Evolutionary conservation across 2,797 vertebrate genomes (phyloP).

Genomic region (Emydoidea blandingii): DNA sequence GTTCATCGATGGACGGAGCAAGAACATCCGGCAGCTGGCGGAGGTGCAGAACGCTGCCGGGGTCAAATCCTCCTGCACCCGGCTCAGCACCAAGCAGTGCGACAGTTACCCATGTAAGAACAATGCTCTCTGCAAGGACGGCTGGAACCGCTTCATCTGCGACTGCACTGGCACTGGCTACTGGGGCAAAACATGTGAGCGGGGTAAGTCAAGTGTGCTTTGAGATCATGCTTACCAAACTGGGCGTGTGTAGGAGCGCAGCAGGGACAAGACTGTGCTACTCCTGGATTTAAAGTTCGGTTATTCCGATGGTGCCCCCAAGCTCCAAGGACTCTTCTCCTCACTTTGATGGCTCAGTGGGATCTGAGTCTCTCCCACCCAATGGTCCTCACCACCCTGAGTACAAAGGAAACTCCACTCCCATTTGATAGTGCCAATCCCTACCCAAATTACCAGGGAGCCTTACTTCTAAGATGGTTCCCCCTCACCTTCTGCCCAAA

Average conservation of each 20-base stretch:
- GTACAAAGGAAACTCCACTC: background rate
- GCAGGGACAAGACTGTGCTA: background rate
- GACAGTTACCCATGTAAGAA: conserved; percentile 98
- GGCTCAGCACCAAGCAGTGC: conserved; percentile 92
- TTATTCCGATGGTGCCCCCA: background rate
- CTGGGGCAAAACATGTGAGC: conserved; percentile 96
- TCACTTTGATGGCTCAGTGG: background rate
- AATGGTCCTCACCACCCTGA: background rate
- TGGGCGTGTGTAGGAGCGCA: background rate
- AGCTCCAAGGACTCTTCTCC: background rate
- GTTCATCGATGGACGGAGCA: conserved; percentile 97
- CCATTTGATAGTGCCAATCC: background rate
- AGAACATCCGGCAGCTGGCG: conserved; percentile 97
- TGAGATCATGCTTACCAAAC: background rate
- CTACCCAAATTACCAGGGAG: background rate
- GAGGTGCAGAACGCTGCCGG: conserved; percentile 95
- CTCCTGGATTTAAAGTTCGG: background rate
- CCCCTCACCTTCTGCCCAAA: background rate
- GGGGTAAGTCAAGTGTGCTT: conserved; percentile 85
- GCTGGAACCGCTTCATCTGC: conserved; percentile 99
- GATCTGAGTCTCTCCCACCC: background rate
- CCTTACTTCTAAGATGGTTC: background rate
- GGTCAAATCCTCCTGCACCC: conserved; percentile 96
- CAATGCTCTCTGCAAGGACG: conserved; percentile 94
- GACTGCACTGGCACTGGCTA: conserved; percentile 97